Percentiles rank a stretch among this genome's conserved stretches.
Conservation (phyloP, 1,140 invertebrate genomes). For the Trissolcus basalis region DNA sequence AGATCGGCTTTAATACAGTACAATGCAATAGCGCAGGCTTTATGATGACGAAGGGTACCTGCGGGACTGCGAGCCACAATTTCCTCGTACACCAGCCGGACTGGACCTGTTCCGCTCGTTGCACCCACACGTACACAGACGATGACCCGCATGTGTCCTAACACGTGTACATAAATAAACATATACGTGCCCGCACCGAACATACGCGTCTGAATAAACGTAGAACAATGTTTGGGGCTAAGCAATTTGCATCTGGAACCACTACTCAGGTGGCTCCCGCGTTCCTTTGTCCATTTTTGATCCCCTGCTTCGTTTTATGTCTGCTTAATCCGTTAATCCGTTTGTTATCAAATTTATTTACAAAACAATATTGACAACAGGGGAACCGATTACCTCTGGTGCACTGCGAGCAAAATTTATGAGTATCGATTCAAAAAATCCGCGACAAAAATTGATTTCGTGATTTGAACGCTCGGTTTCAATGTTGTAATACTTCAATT, state of each 20-base stretch:
- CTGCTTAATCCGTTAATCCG: background rate
- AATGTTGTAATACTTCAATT: no score
- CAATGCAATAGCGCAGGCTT: conserved; percentile 72
- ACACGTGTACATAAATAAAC: conserved; percentile 24
- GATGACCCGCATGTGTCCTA: conserved; percentile 10
- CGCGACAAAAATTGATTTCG: no score
- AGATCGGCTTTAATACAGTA: conserved; percentile 72
- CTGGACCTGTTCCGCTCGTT: conserved; percentile 63
- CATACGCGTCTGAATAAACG: conserved; percentile 36
- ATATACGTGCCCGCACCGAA: conserved; percentile 19
- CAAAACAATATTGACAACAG: no score
- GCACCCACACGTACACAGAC: conserved; percentile 17
- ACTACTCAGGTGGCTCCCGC: conserved; percentile 47
- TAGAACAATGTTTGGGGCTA: conserved; percentile 59
- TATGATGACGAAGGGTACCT: conserved; percentile 76
- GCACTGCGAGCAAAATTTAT: no score
- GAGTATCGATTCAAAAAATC: no score
- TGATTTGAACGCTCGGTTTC: no score
- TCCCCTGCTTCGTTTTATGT: conserved; percentile 9
- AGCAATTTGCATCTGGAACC: conserved; percentile 66
- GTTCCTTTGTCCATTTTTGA: conserved; percentile 31
- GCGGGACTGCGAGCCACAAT: conserved; percentile 72
- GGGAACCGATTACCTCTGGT: no score
- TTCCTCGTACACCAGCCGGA: conserved; percentile 64
- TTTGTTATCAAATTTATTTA: conserved; percentile 1